These are phyloP conservation scores for Tetrao urogallus DNA, from an alignment of 2,113 vertebrate species.

Conservation along the genomic window DNA sequence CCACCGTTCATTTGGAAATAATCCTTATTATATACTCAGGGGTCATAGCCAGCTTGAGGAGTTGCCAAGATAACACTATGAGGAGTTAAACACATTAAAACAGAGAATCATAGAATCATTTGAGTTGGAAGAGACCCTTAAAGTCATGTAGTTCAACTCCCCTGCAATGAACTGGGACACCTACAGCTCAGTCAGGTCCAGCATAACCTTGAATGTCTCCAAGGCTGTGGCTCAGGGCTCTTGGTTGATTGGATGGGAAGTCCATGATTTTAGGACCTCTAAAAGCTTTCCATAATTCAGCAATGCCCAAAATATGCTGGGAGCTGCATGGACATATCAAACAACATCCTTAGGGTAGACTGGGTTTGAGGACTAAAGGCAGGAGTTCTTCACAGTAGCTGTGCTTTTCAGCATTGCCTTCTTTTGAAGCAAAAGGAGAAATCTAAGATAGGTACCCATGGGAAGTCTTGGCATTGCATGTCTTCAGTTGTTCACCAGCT, in stretches of 20 bases:
- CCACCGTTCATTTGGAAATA: background rate
- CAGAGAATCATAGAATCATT: background rate
- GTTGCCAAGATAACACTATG: fast-evolving
- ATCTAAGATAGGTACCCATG: background rate
- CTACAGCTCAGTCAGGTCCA: too few species aligned
- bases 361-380: background rate
- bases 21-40: fast-evolving
- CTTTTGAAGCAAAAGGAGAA: background rate
- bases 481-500: background rate
- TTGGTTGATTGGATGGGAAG: background rate
- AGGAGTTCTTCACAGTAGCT: background rate
- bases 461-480: background rate
- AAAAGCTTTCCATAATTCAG: background rate
- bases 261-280: background rate
- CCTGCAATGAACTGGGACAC: too few species aligned
- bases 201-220: too few species aligned
- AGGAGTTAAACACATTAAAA: background rate
- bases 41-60: background rate
- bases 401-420: background rate
- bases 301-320: background rate
- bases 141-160: too few species aligned
- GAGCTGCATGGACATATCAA: background rate
- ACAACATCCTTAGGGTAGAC: background rate
- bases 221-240: background rate
- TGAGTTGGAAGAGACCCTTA: too few species aligned